A percentile compares a stretch with the other conserved stretches of the same genome.
phyloP scores from a whole-genome alignment of 1,140 invertebrate species.

The Charaxes varanes region DNA sequence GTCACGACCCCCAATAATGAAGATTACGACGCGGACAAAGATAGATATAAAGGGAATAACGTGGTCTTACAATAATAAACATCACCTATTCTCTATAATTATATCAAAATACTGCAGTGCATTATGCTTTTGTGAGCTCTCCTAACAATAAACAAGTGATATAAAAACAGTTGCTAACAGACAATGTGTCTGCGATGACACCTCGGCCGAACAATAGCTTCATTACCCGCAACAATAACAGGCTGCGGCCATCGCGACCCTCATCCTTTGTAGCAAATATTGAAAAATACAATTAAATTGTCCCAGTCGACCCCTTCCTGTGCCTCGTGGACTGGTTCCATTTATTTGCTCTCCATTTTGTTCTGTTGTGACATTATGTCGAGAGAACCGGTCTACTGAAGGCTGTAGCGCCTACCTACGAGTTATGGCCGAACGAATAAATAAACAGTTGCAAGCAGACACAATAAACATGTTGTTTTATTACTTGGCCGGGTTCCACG shows the following conservation, averaged over 20 bases:
- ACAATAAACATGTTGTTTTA: constrained; percentile 71
- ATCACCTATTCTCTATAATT: background rate
- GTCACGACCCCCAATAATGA: too few relatives aligned
- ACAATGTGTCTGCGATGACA: constrained; percentile 53
- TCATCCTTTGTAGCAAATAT: constrained; percentile 26
- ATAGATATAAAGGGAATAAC: too few relatives aligned
- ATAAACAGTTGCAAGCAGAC: constrained; percentile 52
- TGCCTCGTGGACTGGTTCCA: constrained; percentile 13
- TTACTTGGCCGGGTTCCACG: constrained; percentile 69
- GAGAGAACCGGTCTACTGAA: constrained; percentile 24
- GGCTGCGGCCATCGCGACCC: constrained; percentile 20
- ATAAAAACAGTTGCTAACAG: constrained; percentile 38
- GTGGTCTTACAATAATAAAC: background rate
- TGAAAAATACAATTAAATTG: constrained; percentile 39
- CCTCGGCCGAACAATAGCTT: constrained; percentile 50
- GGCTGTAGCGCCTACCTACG: constrained; percentile 25
- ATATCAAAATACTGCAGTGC: background rate
- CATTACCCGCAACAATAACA: constrained; percentile 60
- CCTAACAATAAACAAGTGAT: constrained; percentile 28
- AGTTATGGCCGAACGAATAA: constrained; percentile 33
- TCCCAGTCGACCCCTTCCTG: constrained; percentile 16
- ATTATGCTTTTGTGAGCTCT: constrained; percentile 11
- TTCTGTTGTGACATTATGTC: constrained; percentile 26
- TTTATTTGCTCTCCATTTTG: constrained; percentile 24
- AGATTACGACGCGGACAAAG: too few relatives aligned